Evolutionary conservation across 2,113 vertebrate species (phyloP), one percentile per base, ranked within the genome.

Genomic region (Platysteira castanea): DNA sequence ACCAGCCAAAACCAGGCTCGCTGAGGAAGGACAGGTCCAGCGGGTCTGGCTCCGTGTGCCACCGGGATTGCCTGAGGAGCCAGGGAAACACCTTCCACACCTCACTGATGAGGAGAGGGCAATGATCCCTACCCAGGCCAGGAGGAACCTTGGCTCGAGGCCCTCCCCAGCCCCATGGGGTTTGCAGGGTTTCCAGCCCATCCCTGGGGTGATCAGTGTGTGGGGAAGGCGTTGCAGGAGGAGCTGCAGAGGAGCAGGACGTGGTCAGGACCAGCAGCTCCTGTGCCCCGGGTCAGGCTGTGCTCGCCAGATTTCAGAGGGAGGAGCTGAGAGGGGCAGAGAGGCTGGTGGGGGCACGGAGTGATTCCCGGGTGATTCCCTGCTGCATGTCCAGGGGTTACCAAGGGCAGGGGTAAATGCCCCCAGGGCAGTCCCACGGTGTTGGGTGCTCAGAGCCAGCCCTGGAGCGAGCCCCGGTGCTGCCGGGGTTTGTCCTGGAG

Each of bases 271-370:
- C 63, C 1, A 0, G 28, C 42, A 41, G n/a, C 65, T 37, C 56
- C 15, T 6, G 27, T 49, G 14, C 41, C 27, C 27, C 0, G 0
- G 5, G 33, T 1, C 0, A 0, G 44, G 2, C 52, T 73, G 77
- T 2, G 0, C 24, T 28, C 28, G 11, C 47, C 35, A 31, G 4
- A 2, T 26, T 63, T 19, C 8, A 7, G 42, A 47, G 26, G 46
- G 54, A 14, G 18, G 23, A 56, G 50, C 54, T 39, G 52, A 21
- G 57, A 10, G 22, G 16, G 28, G 7, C 3, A 4, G 57, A 33
- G 68, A 15, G 49, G 41, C 52, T 50, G 49, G 3, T 0, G 3
- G 49, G 50, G 30, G 27, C 50, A 11, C 15, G 0, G 11, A 3
- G 39, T 20, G 47, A n/a, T 30, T 33, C 9, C 59, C 46, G 85